phyloP scores from a whole-genome alignment of 2,113 vertebrate species.

The Peromyscus leucopus region DNA sequence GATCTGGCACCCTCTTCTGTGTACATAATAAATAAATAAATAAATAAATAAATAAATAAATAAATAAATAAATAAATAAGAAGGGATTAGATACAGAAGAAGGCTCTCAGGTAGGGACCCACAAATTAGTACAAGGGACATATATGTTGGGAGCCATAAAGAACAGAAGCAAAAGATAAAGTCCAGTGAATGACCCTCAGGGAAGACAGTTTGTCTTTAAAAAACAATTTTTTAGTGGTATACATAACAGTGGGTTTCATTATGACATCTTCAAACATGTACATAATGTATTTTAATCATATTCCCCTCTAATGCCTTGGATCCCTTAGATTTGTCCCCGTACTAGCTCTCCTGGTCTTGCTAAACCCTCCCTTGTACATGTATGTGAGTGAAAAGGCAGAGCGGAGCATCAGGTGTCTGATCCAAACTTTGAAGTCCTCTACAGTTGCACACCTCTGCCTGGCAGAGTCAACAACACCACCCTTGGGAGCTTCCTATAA shows the following conservation, averaged over 20 bases:
- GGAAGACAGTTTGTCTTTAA: not conserved
- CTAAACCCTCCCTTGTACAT: too few species aligned
- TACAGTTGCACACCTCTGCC: not conserved
- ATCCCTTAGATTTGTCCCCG: not conserved
- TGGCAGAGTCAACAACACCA: not conserved
- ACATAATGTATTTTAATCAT: not conserved
- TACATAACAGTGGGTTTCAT: not conserved
- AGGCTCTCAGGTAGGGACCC: not conserved
- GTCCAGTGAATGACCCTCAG: not conserved
- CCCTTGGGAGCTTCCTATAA: not conserved
- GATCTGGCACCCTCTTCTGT: too few species aligned
- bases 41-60: too few species aligned
- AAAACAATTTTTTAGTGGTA: not conserved
- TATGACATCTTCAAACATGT: not conserved
- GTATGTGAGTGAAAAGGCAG: not conserved
- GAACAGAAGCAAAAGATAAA: not conserved
- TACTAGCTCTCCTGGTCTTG: not conserved
- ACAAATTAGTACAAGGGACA: not conserved
- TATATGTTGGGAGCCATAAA: too few species aligned
- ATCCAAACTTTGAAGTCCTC: not conserved
- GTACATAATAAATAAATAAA: too few species aligned
- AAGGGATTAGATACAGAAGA: not conserved
- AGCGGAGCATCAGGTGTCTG: not conserved
- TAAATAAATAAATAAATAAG: too few species aligned
- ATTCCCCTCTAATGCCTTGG: not conserved